Percentiles rank a stretch among this genome's conserved stretches.
Conservation (phyloP, 2,113 vertebrate genomes). For the Halcyon senegalensis region DNA sequence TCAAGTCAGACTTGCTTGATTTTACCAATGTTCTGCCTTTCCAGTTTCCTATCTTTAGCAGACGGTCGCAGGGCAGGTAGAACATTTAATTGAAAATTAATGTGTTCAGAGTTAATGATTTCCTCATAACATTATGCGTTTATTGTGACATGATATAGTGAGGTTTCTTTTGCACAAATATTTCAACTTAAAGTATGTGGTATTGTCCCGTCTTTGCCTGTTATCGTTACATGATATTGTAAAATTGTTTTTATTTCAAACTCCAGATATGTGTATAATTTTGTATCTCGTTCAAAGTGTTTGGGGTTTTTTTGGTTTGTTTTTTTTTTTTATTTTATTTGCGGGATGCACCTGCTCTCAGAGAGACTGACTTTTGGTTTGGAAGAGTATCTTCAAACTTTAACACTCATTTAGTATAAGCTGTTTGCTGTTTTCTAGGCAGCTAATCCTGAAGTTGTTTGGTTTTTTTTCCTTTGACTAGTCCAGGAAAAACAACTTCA, state of each 20-base stretch:
- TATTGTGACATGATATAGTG: not conserved
- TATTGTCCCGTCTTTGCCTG: not conserved
- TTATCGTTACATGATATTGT: not conserved
- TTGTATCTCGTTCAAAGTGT: not conserved
- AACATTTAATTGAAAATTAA: not conserved
- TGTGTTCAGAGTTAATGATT: not conserved
- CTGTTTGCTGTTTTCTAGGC: not conserved
- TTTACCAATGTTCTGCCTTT: not conserved
- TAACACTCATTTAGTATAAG: not conserved
- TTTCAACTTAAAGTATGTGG: not conserved
- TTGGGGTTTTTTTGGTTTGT: not conserved
- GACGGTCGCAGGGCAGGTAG: not conserved
- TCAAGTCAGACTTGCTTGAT: not conserved
- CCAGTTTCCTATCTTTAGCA: not conserved
- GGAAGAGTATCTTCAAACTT: not conserved
- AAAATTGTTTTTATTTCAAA: not conserved
- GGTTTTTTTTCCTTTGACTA: not conserved
- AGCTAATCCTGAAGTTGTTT: not conserved
- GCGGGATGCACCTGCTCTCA: not conserved
- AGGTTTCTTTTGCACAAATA: not conserved
- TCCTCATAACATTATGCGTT: not conserved
- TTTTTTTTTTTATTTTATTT: not conserved
- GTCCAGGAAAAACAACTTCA: not conserved
- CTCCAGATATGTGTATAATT: fast-evolving
- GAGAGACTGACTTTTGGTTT: not conserved